phyloP scores from a whole-genome alignment of 2,797 vertebrate species.

The Pangasius krempfi region DNA sequence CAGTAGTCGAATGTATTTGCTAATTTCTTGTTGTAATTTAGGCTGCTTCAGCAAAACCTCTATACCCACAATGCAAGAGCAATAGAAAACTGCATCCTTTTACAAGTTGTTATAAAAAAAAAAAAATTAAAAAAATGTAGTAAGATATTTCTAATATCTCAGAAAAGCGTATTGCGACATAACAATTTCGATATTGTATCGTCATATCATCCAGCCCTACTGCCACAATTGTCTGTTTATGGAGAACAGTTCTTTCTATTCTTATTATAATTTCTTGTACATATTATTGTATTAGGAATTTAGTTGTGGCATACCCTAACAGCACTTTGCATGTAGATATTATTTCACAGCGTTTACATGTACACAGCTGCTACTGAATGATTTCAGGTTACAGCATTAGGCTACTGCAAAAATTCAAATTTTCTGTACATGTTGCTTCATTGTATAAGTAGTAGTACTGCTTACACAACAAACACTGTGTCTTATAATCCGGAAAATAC shows the following conservation, averaged over 20 bases:
- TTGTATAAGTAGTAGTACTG: background rate
- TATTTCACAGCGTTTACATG: background rate
- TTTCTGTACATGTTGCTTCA: background rate
- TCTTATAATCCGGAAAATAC: too few relatives aligned
- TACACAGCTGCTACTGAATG: background rate
- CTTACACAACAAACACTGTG: background rate
- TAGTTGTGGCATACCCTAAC: background rate
- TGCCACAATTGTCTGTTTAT: background rate
- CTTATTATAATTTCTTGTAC: background rate
- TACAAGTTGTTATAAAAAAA: too few relatives aligned
- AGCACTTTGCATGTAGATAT: background rate
- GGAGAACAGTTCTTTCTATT: background rate
- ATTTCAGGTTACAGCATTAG: background rate
- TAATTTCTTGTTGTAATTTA: background rate
- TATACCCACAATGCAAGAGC: background rate
- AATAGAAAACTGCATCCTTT: too few relatives aligned
- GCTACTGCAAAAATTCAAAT: background rate
- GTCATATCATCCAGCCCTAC: background rate
- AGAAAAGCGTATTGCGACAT: background rate
- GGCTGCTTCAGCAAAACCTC: background rate
- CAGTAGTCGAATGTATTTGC: background rate
- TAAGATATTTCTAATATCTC: background rate
- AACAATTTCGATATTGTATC: background rate
- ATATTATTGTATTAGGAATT: background rate
- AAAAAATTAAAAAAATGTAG: too few relatives aligned